Base-by-base conservation (phyloP, 2,113 vertebrate species). In the Lagopus muta region DNA sequence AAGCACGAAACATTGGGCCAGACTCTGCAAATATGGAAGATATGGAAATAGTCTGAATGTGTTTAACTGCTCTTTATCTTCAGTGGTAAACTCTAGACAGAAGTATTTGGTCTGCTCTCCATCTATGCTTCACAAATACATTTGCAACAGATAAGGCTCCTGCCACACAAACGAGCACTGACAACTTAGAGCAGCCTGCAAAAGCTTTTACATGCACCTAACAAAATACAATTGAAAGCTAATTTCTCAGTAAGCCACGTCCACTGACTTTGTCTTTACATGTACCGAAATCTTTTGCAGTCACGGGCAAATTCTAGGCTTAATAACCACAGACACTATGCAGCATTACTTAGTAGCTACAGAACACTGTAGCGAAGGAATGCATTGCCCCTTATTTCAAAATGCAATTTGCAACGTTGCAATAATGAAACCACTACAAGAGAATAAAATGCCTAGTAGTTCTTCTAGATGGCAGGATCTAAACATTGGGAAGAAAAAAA, bases 401-500 rank as follows among this genome's bases (percentile, higher is more conserved):
- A 0, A 16, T 16, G 52, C 52, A 17, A 28, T 28, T 16, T 10
- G 20, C 69, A 19, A 18, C 3, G 10, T 12, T 8, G 30, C 38
- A 70, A 11, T 22, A 57, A 50, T 3, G n/a, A 47, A 62, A 52
- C 32, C 60, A 18, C 1, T 5, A 18, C 3, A 57, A 65, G 6
- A 12, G 12, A 62, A 81, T 15, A 61, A 62, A 36, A 22, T 1
- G 19, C 9, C 36, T 12, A 3, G 24, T 43, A 13, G 30, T n/a
- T 45, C 32, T 82, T 24, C 24, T 40, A 60, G 50, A 47, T 22
- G 45, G 24, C 48, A 70, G 80, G 58, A 77, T 45, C 32, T 73
- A 34, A 91, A 50, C 17, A 43, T 13, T 11, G 32, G 6, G 24
- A 36, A 27, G 30, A 64, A 85, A 78, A 27, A 3, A 42, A 65